Conservation (phyloP, 2,797 vertebrate genomes). For the Chelidonichthys spinosus region DNA sequence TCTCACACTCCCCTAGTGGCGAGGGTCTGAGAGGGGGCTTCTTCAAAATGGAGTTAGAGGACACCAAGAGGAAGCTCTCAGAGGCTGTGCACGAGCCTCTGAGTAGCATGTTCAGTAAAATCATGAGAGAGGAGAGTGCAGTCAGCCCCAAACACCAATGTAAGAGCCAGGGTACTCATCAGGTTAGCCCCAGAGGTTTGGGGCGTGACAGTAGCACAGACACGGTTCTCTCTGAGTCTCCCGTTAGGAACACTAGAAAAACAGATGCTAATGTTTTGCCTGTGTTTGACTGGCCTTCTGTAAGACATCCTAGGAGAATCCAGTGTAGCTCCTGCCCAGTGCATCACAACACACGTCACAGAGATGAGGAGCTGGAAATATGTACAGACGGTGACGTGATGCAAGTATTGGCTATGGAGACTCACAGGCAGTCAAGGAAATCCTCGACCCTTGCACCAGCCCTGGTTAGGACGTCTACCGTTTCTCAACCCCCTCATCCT, state of each 20-base stretch:
- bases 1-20: conserved; percentile 81
- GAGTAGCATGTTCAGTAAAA: conserved; percentile 88
- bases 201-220: conserved; percentile 64
- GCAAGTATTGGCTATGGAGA: conserved; percentile 74
- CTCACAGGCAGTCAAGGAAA: conserved; percentile 15
- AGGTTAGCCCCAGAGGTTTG: conserved; percentile 57
- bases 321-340: conserved; percentile 59
- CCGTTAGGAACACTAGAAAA: conserved; percentile 59
- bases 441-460: not conserved
- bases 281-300: conserved; percentile 74
- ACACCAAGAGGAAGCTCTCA: conserved; percentile 88
- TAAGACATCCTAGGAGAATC: conserved; percentile 46
- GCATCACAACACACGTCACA: conserved; percentile 49
- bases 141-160: conserved; percentile 77
- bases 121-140: conserved; percentile 87
- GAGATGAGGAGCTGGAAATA: conserved; percentile 80
- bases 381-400: conserved; percentile 81
- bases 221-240: conserved; percentile 64
- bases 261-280: conserved; percentile 68
- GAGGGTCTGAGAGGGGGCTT: conserved; percentile 81
- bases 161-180: conserved; percentile 52
- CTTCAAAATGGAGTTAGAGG: conserved; percentile 90
- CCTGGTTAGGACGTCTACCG: not conserved
- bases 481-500: conserved; percentile 40
- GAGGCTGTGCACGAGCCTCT: conserved; percentile 92